A percentile compares a stretch with the other conserved stretches of the same genome.
These are phyloP conservation scores for Megalonaias nervosa DNA, from an alignment of 1,140 invertebrate genomes.

Conservation along the genomic window DNA sequence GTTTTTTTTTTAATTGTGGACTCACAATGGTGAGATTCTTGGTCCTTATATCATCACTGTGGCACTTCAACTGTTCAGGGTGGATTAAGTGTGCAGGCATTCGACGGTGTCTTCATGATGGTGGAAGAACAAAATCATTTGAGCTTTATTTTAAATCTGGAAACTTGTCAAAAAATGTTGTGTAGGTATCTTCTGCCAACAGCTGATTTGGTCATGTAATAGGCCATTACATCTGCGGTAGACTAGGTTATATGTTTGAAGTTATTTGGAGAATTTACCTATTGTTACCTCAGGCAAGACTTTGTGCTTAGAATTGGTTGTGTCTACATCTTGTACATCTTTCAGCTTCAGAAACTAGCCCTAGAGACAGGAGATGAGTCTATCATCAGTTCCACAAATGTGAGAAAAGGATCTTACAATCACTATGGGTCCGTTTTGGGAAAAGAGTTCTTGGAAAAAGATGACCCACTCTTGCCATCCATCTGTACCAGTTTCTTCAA, in stretches of 20 bases:
- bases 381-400: conserved; percentile 27
- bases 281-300: neutral
- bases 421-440: conserved; percentile 26
- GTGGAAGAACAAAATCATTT: too few relatives aligned
- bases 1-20: too few relatives aligned
- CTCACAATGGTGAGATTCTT: too few relatives aligned
- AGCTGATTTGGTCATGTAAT: neutral
- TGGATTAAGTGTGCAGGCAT: too few relatives aligned
- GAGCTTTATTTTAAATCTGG: too few relatives aligned
- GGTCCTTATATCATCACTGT: too few relatives aligned
- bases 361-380: conserved; percentile 28
- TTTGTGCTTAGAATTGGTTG: neutral
- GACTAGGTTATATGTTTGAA: too few relatives aligned
- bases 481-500: conserved; percentile 11
- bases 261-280: neutral
- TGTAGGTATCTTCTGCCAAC: too few relatives aligned
- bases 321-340: neutral
- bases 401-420: conserved; percentile 24
- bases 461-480: neutral
- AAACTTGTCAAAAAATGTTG: too few relatives aligned
- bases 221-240: neutral
- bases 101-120: too few relatives aligned
- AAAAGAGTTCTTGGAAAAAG: conserved; percentile 26
- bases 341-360: conserved; percentile 30
- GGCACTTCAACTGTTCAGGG: too few relatives aligned